These are phyloP conservation scores for Sternotherus odoratus DNA, from an alignment of 2,797 vertebrate species.

Conservation along the genomic window DNA sequence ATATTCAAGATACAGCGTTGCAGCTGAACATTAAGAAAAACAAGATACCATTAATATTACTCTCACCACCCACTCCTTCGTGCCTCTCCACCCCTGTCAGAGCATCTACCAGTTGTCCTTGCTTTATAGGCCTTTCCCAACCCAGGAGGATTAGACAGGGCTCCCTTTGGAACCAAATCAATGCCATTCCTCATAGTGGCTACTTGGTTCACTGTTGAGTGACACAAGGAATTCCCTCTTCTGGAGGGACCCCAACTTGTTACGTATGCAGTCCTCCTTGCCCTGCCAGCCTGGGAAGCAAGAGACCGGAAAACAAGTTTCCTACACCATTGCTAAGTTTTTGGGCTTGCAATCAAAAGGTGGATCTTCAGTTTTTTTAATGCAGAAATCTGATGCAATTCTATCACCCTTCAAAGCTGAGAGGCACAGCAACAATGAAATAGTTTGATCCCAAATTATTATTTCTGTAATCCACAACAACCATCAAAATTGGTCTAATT, in stretches of 20 bases:
- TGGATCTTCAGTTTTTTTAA: neutral
- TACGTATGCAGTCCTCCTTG: neutral
- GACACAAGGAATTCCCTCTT: neutral
- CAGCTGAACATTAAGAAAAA: constrained; percentile 60
- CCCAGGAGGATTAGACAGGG: neutral
- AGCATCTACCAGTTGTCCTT: neutral
- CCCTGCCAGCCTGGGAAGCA: neutral
- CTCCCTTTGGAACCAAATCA: constrained; percentile 50
- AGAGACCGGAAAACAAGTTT: neutral
- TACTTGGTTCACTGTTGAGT: neutral
- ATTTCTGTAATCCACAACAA: constrained; percentile 46
- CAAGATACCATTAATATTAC: constrained; percentile 35
- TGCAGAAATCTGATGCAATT: constrained; percentile 21
- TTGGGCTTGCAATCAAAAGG: constrained; percentile 11
- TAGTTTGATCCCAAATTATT: constrained; percentile 40
- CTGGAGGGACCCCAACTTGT: neutral
- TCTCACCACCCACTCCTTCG: accelerated
- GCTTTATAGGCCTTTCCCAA: constrained; percentile 7
- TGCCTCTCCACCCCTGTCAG: neutral
- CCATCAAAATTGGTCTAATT: constrained; percentile 62
- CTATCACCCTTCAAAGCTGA: constrained; percentile 30
- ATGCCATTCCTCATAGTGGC: constrained; percentile 17
- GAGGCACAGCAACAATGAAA: constrained; percentile 40
- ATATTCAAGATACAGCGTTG: constrained; percentile 60
- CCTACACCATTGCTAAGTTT: neutral